Evolutionary conservation across 2,797 vertebrate genomes (phyloP).

Genomic region (Zalophus californianus): DNA sequence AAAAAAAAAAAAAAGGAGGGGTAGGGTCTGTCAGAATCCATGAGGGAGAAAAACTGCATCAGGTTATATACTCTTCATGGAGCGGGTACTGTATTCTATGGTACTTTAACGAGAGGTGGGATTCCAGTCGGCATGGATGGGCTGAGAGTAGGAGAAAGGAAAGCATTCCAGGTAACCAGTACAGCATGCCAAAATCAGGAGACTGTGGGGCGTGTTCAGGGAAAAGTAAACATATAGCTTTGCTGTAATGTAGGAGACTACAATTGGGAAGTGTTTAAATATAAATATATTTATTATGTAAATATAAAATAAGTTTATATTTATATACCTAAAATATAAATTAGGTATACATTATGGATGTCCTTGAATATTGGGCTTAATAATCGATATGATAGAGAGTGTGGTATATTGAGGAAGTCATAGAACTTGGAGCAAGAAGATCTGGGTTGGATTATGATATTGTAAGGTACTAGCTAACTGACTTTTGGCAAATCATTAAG

Average conservation of each 20-base stretch:
- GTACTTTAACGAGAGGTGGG: background rate
- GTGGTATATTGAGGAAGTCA: background rate
- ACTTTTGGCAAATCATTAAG: slow-evolving; percentile 20
- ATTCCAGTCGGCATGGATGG: background rate
- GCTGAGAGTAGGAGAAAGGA: background rate
- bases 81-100: background rate
- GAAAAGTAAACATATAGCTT: background rate
- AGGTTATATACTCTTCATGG: background rate
- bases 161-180: background rate
- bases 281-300: background rate
- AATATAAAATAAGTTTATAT: background rate
- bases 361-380: slow-evolving; percentile 4
- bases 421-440: background rate
- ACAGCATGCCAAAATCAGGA: background rate
- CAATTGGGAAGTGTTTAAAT: background rate
- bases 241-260: background rate
- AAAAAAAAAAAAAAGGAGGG: background rate
- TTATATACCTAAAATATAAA: background rate
- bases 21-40: background rate
- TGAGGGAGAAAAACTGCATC: background rate
- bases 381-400: background rate
- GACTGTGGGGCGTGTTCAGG: background rate
- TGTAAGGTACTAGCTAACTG: background rate
- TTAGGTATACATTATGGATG: background rate
- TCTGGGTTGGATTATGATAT: background rate